phyloP scores from a whole-genome alignment of 2,888 invertebrate genomes.

The Ophion costatus region DNA sequence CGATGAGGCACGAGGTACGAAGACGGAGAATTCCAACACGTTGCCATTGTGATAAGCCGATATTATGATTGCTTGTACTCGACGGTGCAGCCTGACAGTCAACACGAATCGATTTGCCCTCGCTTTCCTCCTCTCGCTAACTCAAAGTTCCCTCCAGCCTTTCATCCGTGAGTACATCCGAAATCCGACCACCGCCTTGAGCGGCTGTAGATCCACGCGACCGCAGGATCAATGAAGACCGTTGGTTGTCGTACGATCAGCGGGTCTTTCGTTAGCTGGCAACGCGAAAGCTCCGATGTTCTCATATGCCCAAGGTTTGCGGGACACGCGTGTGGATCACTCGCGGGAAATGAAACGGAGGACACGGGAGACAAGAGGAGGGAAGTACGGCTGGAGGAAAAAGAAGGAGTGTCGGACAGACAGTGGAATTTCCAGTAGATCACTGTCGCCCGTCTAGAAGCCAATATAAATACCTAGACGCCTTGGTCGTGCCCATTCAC shows the following conservation, averaged over 20 bases:
- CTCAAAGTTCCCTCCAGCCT: neutral
- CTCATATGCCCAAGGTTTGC: conserved; percentile 5
- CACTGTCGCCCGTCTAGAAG: conserved; percentile 82
- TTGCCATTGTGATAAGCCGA: conserved; percentile 49
- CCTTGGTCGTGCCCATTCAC: conserved; percentile 67
- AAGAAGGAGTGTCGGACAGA: conserved; percentile 68
- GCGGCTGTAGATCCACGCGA: neutral
- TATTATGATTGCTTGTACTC: conserved; percentile 59
- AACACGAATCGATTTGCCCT: conserved; percentile 14
- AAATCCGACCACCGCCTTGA: no score
- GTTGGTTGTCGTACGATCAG: neutral
- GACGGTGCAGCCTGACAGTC: conserved; percentile 44
- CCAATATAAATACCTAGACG: conserved; percentile 83
- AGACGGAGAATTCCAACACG: conserved; percentile 39
- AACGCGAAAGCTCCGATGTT: neutral
- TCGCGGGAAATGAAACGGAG: conserved; percentile 3
- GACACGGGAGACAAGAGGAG: conserved; percentile 52
- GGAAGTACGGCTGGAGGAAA: conserved; percentile 48
- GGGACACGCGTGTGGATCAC: conserved; percentile 13
- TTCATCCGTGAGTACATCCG: neutral
- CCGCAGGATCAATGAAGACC: neutral
- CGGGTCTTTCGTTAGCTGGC: neutral
- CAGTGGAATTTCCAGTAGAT: conserved; percentile 81
- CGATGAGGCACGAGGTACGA: conserved; percentile 37
- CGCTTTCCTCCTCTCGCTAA: neutral